Conservation (phyloP, 2,888 invertebrate species). For the Patella ulyssiponensis region DNA sequence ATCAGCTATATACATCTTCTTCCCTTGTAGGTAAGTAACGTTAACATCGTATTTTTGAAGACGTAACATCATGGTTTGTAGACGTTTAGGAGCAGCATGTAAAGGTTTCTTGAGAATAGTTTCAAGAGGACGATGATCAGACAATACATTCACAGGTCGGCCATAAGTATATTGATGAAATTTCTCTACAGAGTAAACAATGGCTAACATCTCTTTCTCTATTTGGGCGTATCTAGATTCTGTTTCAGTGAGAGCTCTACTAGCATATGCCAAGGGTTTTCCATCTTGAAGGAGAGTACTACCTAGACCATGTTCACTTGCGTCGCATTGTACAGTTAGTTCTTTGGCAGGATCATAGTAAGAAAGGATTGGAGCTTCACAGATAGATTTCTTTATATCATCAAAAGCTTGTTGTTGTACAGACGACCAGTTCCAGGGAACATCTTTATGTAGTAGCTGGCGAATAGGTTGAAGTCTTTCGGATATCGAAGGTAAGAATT, state of each 20-base stretch:
- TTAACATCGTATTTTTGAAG: conserved; percentile 39
- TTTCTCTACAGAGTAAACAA: conserved; percentile 39
- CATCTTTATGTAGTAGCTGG: background rate
- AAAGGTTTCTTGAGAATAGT: conserved; percentile 39
- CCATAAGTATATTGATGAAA: conserved; percentile 29
- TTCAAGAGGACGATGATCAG: conserved; percentile 45
- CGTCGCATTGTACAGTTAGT: conserved; percentile 32
- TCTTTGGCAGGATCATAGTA: conserved; percentile 28
- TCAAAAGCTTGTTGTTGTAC: conserved; percentile 33
- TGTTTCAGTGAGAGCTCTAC: conserved; percentile 35
- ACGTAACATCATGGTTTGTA: conserved; percentile 47
- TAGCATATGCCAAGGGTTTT: conserved; percentile 40
- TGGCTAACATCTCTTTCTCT: conserved; percentile 45
- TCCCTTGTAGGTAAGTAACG: conserved; percentile 35
- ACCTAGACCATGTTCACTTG: conserved; percentile 40
- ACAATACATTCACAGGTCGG: conserved; percentile 25
- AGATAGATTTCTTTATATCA: conserved; percentile 28
- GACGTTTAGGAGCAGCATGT: conserved; percentile 32
- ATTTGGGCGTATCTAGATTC: conserved; percentile 45
- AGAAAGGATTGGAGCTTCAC: conserved; percentile 27
- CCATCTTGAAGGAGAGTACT: conserved; percentile 41
- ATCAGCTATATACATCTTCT: background rate
- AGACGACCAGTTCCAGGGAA: conserved; percentile 23
- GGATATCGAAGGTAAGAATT: conserved; percentile 34
- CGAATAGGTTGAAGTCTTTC: conserved; percentile 24